Conservation (phyloP, 1,140 invertebrate genomes). For the Drosophila equinoxialis region DNA sequence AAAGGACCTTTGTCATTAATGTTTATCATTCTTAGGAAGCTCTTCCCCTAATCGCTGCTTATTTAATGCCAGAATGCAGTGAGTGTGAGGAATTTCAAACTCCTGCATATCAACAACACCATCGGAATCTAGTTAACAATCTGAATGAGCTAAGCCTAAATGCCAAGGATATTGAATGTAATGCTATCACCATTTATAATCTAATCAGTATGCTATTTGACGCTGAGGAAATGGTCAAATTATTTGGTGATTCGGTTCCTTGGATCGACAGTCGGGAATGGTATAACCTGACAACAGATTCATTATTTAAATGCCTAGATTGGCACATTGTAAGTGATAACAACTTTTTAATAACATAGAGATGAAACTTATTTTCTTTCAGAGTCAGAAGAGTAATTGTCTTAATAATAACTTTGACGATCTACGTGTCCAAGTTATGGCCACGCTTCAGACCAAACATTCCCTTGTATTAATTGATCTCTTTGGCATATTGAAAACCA, state of each 20-base stretch:
- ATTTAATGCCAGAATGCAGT: slow-evolving; percentile 11
- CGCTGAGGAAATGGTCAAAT: slow-evolving; percentile 24
- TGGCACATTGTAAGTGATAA: slow-evolving; percentile 40
- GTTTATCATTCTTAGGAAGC: slow-evolving; percentile 10
- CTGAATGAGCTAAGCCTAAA: slow-evolving; percentile 25
- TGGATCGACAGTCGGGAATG: slow-evolving; percentile 21
- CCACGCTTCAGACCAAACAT: slow-evolving; percentile 42
- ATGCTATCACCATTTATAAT: slow-evolving; percentile 40
- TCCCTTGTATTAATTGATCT: slow-evolving; percentile 55
- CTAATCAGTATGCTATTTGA: slow-evolving; percentile 38
- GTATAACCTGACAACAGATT: slow-evolving; percentile 33
- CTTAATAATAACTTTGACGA: neutral
- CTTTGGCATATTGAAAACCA: slow-evolving; percentile 55
- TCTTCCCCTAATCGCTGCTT: slow-evolving; percentile 34
- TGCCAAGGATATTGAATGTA: slow-evolving; percentile 19
- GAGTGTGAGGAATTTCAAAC: slow-evolving; percentile 35
- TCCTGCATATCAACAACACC: slow-evolving; percentile 27
- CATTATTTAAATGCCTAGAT: slow-evolving; percentile 41
- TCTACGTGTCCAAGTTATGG: slow-evolving; percentile 36
- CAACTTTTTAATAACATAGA: too few species aligned
- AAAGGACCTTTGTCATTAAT: neutral
- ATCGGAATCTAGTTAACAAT: slow-evolving; percentile 36
- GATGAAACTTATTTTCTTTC: neutral
- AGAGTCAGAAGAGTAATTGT: slow-evolving; percentile 10
- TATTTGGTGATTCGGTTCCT: slow-evolving; percentile 25